Evolutionary conservation across 2,888 invertebrate species (phyloP), one percentile per base, ranked within the genome.

Genomic region (Eristalis intricaria): DNA sequence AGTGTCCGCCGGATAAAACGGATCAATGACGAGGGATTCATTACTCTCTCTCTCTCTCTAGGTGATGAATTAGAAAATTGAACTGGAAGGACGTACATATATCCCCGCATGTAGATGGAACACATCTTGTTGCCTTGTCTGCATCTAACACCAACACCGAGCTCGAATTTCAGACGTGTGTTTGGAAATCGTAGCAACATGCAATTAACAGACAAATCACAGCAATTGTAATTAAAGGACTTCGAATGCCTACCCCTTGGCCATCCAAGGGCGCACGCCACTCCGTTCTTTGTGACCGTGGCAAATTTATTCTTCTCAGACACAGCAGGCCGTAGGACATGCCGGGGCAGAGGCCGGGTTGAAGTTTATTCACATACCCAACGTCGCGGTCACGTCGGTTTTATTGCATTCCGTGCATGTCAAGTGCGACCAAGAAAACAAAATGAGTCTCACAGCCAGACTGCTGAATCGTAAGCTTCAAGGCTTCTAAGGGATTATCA

Each of bases 391-490:
- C 8, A 8, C 65, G 22, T 78, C 11, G 70, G 11, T 58, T 64
- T 65, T 78, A 78, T 78, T 71, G 70, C 70, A 65, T 56, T 71
- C 40, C 58, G 58, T 71, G 70, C 70, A 71, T 78, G 69, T 19
- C 38, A 70, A 78, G 26, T 77, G 40, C 11, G 15, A 26, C 50
- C 50, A 8, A 50, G 50, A 29, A 22, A 58, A 69, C 26, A 61
- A 56, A 69, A 50, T 50, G 50, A 50, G 8, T 50, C 50, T 19
- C 19, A 8, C 8, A 8, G 19, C 43, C 4, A 5, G n/a, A 50
- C n/a, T n/a, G 43, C 43, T 50, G 43, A 50, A 50, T 50, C 43
- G n/a, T 0, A 50, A 3, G 43, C 50, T 50, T 19, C 19, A 19
- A 8, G n/a, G 7, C 19, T n/a, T 50, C 50, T 4, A n/a, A 50